These are phyloP conservation scores for Aleiodes testaceus DNA, from an alignment of 2,888 invertebrate species.

Conservation along the genomic window DNA sequence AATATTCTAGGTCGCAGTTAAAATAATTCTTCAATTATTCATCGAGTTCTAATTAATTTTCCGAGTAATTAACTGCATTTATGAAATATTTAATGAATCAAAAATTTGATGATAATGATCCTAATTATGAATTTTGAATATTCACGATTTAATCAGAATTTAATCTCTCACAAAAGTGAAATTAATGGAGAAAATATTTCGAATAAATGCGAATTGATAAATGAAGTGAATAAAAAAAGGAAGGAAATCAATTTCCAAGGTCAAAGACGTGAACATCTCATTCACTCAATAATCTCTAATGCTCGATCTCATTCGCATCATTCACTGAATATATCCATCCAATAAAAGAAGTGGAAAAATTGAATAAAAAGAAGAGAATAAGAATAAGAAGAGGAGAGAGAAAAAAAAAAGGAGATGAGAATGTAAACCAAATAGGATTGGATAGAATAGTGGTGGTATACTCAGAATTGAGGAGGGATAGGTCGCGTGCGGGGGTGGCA, in stretches of 20 bases:
- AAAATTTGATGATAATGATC: too few relatives aligned
- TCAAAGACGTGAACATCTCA: too few relatives aligned
- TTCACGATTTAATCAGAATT: too few relatives aligned
- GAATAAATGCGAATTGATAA: too few relatives aligned
- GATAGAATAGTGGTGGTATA: constrained; percentile 41
- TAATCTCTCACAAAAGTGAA: too few relatives aligned
- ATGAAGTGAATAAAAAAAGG: neutral
- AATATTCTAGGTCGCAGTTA: constrained; percentile 33
- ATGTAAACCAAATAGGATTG: constrained; percentile 30
- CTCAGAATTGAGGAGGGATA: constrained; percentile 34
- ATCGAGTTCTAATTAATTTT: neutral
- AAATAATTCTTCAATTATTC: neutral
- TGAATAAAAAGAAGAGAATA: constrained; percentile 6
- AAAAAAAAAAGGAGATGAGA: constrained; percentile 9
- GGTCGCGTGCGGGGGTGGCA: constrained; percentile 31
- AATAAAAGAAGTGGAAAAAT: constrained; percentile 19
- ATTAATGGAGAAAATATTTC: too few relatives aligned
- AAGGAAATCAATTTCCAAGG: neutral
- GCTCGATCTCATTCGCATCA: constrained; percentile 6
- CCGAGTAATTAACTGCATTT: too few relatives aligned
- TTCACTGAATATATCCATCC: neutral
- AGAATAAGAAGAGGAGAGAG: constrained; percentile 1
- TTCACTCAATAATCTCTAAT: neutral
- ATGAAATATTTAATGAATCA: too few relatives aligned
- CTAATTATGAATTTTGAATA: too few relatives aligned